These are phyloP conservation scores for Sarcophaga caerulescens DNA, from an alignment of 2,888 invertebrate species.

Conservation along the genomic window DNA sequence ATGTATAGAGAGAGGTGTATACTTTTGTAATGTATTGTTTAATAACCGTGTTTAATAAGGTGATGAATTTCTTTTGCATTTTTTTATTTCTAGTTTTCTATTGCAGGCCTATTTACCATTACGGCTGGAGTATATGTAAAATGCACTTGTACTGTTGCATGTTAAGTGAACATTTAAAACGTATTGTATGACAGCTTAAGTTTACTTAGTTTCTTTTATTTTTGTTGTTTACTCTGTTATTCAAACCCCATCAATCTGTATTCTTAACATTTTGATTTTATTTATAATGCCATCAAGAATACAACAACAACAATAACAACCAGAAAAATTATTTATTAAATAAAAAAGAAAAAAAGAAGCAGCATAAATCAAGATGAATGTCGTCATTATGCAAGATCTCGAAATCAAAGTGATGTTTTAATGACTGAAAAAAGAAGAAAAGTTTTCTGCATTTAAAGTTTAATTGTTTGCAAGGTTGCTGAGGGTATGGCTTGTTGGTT, in stretches of 20 bases:
- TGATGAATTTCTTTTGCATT: too few relatives aligned
- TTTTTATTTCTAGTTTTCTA: too few relatives aligned
- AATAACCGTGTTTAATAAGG: too few relatives aligned
- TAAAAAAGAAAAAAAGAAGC: not conserved
- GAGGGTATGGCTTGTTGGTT: not conserved
- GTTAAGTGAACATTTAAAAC: too few relatives aligned
- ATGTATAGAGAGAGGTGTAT: too few relatives aligned
- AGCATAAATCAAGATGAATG: conserved; percentile 66
- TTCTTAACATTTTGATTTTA: not conserved
- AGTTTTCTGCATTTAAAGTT: conserved; percentile 16
- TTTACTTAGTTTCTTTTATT: not conserved
- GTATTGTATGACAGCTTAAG: not conserved
- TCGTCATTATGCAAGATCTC: conserved; percentile 39
- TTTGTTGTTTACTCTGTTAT: not conserved
- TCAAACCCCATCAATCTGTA: not conserved
- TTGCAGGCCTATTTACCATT: too few relatives aligned
- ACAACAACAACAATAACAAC: too few relatives aligned
- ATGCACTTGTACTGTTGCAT: too few relatives aligned
- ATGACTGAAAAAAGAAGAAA: conserved; percentile 18
- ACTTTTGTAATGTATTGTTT: too few relatives aligned
- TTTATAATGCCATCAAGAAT: not conserved
- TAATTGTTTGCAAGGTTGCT: not conserved
- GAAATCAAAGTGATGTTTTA: conserved; percentile 55
- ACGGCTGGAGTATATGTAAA: too few relatives aligned
- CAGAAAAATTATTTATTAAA: not conserved